Conservation (phyloP, 2,113 vertebrate species). For the Xiphophorus hellerii region DNA sequence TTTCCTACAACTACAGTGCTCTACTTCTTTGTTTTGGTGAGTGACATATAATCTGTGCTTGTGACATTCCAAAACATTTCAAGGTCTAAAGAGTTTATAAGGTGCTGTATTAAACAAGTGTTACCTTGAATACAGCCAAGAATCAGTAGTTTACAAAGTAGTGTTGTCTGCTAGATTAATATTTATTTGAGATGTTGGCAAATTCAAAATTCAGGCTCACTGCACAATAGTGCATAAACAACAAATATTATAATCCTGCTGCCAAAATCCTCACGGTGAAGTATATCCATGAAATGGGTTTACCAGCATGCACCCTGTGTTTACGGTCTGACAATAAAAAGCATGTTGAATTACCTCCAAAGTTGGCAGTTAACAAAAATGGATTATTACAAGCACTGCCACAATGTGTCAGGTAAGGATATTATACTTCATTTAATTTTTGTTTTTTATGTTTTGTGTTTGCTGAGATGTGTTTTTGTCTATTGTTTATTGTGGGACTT, state of each 20-base stretch:
- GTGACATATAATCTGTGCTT: no score
- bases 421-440: slow-evolving; percentile 36
- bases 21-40: no score
- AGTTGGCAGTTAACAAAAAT: slow-evolving; percentile 59
- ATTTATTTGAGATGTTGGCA: slow-evolving; percentile 10
- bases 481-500: slow-evolving; percentile 20
- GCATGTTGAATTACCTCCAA: slow-evolving; percentile 58
- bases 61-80: no score
- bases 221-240: slow-evolving; percentile 33
- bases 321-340: slow-evolving; percentile 45
- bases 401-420: slow-evolving; percentile 55
- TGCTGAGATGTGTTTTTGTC: slow-evolving; percentile 51
- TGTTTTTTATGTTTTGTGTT: slow-evolving; percentile 59
- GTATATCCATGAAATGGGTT: slow-evolving; percentile 58
- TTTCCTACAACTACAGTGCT: no score
- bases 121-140: no score
- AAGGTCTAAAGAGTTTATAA: no score
- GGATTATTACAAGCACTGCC: slow-evolving; percentile 62
- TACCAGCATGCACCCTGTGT: slow-evolving; percentile 39
- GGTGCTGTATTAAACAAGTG: no score
- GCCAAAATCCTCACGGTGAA: slow-evolving; percentile 33
- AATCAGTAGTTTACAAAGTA: not conserved
- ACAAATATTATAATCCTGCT: slow-evolving; percentile 25
- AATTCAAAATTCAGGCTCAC: slow-evolving; percentile 38
- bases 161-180: not conserved